Percentiles rank a stretch among this genome's conserved stretches.
Conservation (phyloP, 2,113 vertebrate species). For the Nannobrachium achirus region DNA sequence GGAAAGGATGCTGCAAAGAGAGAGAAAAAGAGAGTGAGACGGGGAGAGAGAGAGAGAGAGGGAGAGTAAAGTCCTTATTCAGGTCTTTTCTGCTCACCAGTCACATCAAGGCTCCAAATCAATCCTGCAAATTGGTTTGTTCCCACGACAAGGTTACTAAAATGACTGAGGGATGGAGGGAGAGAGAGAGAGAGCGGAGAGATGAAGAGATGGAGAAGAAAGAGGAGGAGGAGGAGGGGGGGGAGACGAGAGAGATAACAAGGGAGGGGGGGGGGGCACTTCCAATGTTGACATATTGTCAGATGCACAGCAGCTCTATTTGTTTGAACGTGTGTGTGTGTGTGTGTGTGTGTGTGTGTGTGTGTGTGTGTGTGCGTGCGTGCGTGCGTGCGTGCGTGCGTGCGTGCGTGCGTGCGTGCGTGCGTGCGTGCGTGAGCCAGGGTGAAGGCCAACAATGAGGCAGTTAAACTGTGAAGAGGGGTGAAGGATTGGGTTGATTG, state of each 20-base stretch:
- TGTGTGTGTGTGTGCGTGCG: constrained; percentile 4
- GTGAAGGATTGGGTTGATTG: constrained; percentile 55
- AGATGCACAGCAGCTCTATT: constrained; percentile 20
- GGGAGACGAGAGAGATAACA: constrained; percentile 35
- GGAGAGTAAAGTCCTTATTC: constrained; percentile 77
- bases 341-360: not conserved
- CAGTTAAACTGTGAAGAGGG: constrained; percentile 35
- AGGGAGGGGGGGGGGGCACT: constrained; percentile 13
- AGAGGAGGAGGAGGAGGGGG: constrained; percentile 31
- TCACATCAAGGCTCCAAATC: constrained; percentile 84
- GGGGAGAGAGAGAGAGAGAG: constrained; percentile 19
- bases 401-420: not conserved
- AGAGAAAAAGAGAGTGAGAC: not conserved
- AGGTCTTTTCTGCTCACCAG: constrained; percentile 76
- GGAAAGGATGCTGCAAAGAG: not conserved
- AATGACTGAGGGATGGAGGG: constrained; percentile 66
- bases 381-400: constrained; percentile 21
- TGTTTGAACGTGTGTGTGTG: constrained; percentile 1
- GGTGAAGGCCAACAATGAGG: constrained; percentile 45
- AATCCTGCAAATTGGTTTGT: constrained; percentile 84
- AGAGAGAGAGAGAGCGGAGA: constrained; percentile 4
- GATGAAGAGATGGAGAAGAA: constrained; percentile 18
- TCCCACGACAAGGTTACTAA: constrained; percentile 82
- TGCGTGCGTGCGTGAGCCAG: not conserved
- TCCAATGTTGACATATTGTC: constrained; percentile 52